Base-by-base conservation (phyloP, 2,113 vertebrate species). In the Sturnus vulgaris region DNA sequence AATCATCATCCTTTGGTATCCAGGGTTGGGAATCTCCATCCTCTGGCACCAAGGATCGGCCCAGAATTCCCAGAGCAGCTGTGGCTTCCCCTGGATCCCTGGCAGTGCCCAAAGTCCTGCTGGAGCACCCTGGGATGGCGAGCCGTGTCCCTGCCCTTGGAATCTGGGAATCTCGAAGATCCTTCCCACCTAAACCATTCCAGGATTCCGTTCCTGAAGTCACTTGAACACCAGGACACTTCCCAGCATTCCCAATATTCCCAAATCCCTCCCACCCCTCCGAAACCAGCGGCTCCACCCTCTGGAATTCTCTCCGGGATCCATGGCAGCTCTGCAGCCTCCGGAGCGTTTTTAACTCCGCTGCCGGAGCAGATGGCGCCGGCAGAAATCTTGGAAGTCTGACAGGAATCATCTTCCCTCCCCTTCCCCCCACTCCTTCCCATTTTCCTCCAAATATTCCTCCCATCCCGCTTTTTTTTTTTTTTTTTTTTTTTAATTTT, bases 31-130 rank as follows among this genome's bases (percentile, higher is more conserved):
- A 56, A 47, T 47, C 47, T 47, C 76, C 37, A 14, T 11, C 31
- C 49, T 30, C 4, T 2, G 4, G 46, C 2, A 2, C 11, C 21
- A 0, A 0, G 66, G 33, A 53, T 44, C 0, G 0, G 7, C 56
- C 9, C 56, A 47, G 40, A 1, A 35, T 80, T 49, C 35, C 50
- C 76, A 80, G 31, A 42, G 21, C 0, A 56, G 21, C 40, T 4
- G n/a, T 2, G 24, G 75, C 40, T 22, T 9, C 55, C 53, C 20
- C 78, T 3, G 42, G 35, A 75, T 60, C 60, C 53, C 53, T 10
- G 77, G 39, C 9, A 82, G 7, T 9, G 17, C 1, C 47, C 39
- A 5, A 39, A 44, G 77, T 8, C 39, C 21, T 39, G 11, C 2
- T 40, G 86, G 53, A 55, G 17, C 61, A 30, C 2, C 12, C n/a